A percentile compares a stretch with the other conserved stretches of the same genome.
Evolutionary conservation across 2,888 invertebrate species (phyloP).

Genomic region (Sthenelais limicola): DNA sequence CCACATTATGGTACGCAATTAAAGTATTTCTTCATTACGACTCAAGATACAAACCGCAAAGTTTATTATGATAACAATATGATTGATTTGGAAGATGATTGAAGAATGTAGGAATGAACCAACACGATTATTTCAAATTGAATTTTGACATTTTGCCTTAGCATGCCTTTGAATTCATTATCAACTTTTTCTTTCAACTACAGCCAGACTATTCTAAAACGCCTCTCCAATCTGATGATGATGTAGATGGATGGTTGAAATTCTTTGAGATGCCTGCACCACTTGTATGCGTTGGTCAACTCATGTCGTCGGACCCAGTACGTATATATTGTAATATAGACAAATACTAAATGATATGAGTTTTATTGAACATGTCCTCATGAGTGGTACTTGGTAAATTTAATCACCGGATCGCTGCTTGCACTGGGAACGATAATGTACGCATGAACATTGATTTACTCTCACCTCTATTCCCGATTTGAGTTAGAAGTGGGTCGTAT

Average conservation of each 20-base stretch:
- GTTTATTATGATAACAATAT: no score
- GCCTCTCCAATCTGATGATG: slow-evolving; percentile 81
- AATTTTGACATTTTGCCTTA: not conserved
- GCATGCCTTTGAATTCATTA: not conserved
- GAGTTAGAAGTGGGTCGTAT: no score
- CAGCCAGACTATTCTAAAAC: slow-evolving; percentile 86
- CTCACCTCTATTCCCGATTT: no score
- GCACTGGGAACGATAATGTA: no score
- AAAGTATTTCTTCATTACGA: no score
- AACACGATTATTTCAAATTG: no score
- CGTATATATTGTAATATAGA: slow-evolving; percentile 49
- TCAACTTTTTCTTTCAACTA: slow-evolving; percentile 36
- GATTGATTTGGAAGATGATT: no score
- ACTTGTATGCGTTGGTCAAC: slow-evolving; percentile 80
- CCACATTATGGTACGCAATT: slow-evolving; percentile 85
- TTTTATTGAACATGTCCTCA: not conserved
- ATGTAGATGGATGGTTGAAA: slow-evolving; percentile 89
- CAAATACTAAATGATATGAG: not conserved
- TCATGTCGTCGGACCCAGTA: slow-evolving; percentile 70
- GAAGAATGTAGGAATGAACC: no score
- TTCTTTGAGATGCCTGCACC: slow-evolving; percentile 94
- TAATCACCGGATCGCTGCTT: no score
- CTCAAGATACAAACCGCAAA: no score
- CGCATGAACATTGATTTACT: no score
- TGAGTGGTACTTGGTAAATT: no score